Evolutionary conservation across 1,140 invertebrate genomes (phyloP).

Genomic region (Brachionus rubens): DNA sequence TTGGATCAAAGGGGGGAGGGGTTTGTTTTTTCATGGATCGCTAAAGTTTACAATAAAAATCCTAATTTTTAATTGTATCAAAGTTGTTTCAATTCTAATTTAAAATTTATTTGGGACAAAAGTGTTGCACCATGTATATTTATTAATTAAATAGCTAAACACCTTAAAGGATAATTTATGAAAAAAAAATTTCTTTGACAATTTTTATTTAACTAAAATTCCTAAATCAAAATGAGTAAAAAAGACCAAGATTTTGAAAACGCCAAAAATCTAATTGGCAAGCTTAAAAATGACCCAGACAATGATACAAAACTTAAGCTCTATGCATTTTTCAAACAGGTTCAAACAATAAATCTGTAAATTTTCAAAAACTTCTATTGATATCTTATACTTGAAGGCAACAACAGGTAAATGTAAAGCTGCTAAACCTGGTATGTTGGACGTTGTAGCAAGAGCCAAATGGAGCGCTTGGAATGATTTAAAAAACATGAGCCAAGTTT

Average conservation of each 20-base stretch:
- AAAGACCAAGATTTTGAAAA: slow-evolving; percentile 5
- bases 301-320: slow-evolving; percentile 65
- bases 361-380: background rate
- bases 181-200: too few species aligned
- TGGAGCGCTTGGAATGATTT: slow-evolving; percentile 67
- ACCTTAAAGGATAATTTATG: too few species aligned
- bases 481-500: slow-evolving; percentile 60
- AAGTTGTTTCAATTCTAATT: too few species aligned
- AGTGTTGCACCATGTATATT: too few species aligned
- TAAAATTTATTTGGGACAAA: too few species aligned
- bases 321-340: slow-evolving; percentile 67
- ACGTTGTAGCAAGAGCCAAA: slow-evolving; percentile 67
- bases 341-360: slow-evolving; percentile 46
- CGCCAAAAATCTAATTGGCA: slow-evolving; percentile 59
- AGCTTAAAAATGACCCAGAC: slow-evolving; percentile 61
- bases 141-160: too few species aligned
- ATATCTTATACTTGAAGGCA: slow-evolving; percentile 56
- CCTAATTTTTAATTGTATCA: too few species aligned
- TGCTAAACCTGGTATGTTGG: slow-evolving; percentile 65
- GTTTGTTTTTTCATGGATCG: too few species aligned
- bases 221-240: background rate
- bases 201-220: too few species aligned
- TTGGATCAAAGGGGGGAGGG: too few species aligned
- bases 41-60: too few species aligned
- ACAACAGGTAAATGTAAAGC: slow-evolving; percentile 63